Percentiles rank a stretch among this genome's conserved stretches.
Conservation (phyloP, 2,888 invertebrate genomes). For the Steinernema hermaphroditum region DNA sequence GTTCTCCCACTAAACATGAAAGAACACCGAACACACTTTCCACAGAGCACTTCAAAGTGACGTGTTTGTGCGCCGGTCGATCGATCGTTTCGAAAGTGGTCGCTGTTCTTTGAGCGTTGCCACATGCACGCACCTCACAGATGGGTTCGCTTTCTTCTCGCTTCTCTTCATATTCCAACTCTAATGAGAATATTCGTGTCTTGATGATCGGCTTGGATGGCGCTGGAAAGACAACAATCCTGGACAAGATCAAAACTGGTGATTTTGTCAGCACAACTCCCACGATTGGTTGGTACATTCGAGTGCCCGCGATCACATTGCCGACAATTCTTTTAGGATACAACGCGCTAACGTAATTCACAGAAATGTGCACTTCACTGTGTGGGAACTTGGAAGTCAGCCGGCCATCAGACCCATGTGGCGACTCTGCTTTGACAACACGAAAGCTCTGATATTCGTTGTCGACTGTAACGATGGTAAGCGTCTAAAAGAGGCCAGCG, state of each 20-base stretch:
- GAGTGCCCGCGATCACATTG: too few species aligned
- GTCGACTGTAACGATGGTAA: constrained; percentile 90
- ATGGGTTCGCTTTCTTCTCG: constrained; percentile 18
- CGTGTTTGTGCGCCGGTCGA: too few species aligned
- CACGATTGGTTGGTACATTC: constrained; percentile 5
- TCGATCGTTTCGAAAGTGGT: too few species aligned
- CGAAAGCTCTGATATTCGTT: constrained; percentile 6
- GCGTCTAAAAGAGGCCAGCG: constrained; percentile 86
- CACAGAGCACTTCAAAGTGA: too few species aligned
- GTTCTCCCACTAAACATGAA: too few species aligned
- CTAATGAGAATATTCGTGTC: background rate
- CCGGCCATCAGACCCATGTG: background rate
- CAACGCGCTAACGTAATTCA: constrained; percentile 8
- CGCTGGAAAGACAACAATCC: constrained; percentile 21
- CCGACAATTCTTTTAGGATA: background rate
- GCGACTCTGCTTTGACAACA: constrained; percentile 10
- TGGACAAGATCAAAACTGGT: background rate
- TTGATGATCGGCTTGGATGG: constrained; percentile 10
- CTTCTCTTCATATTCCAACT: constrained; percentile 2
- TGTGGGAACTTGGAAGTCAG: constrained; percentile 11
- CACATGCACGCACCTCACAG: too few species aligned
- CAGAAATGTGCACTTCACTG: constrained; percentile 2
- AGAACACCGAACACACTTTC: too few species aligned
- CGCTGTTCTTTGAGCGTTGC: too few species aligned
- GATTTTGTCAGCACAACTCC: constrained; percentile 8